Evolutionary conservation across 2,797 vertebrate genomes (phyloP).

Genomic region (Anguilla megastoma): DNA sequence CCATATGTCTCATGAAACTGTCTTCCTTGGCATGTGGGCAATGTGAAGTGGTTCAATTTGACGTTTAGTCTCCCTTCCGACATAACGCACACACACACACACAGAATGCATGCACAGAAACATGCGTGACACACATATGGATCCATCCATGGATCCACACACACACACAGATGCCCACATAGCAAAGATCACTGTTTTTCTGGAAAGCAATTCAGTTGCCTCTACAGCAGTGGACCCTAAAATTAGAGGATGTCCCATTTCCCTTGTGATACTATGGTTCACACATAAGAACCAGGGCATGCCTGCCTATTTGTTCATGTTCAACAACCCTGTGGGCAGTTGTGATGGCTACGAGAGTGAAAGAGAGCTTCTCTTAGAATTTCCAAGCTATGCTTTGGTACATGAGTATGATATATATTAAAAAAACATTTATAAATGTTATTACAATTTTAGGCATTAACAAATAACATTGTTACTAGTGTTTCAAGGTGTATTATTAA

Average conservation of each 20-base stretch:
- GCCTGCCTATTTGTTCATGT: not conserved
- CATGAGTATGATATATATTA: too few species aligned
- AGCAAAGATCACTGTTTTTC: constrained; percentile 6
- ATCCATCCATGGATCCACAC: not conserved
- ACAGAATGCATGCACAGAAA: not conserved
- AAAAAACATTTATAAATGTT: too few species aligned
- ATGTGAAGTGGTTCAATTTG: too few species aligned
- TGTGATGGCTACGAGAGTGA: not conserved
- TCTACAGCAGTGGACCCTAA: constrained; percentile 2
- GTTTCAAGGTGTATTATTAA: too few species aligned
- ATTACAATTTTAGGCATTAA: too few species aligned
- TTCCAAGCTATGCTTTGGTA: too few species aligned
- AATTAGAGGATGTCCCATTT: constrained; percentile 2
- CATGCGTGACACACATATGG: not conserved
- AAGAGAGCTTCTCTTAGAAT: not conserved
- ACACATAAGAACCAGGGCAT: not conserved
- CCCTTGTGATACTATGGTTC: not conserved
- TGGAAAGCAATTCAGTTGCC: not conserved
- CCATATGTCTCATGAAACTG: not conserved
- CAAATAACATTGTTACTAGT: too few species aligned
- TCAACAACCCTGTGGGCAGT: constrained; percentile 13
- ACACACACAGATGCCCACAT: not conserved
- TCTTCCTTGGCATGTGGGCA: not conserved
- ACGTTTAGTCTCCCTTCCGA: not conserved
- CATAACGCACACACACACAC: not conserved